These are phyloP conservation scores for Drosophila burlai DNA, from an alignment of 1,140 invertebrate genomes.

Conservation along the genomic window DNA sequence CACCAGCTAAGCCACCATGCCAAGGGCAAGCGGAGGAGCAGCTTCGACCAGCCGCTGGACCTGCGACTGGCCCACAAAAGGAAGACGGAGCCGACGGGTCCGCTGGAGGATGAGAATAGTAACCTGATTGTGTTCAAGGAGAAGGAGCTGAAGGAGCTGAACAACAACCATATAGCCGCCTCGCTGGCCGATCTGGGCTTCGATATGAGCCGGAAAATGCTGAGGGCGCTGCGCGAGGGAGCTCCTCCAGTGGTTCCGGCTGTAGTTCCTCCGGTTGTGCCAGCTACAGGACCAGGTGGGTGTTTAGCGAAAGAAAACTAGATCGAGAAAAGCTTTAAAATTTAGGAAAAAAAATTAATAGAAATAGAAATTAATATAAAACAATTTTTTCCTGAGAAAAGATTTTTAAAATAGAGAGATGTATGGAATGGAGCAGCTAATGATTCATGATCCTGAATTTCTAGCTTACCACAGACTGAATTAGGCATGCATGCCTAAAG, in stretches of 20 bases:
- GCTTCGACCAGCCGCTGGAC: conserved; percentile 91
- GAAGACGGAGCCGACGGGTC: conserved; percentile 31
- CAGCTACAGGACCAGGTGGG: conserved; percentile 2
- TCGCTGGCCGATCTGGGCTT: conserved; percentile 72
- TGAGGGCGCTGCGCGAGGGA: conserved; percentile 65
- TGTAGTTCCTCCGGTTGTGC: conserved; percentile 49
- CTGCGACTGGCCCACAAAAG: conserved; percentile 92
- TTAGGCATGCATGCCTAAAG: no score
- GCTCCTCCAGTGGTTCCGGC: conserved; percentile 10
- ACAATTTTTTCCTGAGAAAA: no score
- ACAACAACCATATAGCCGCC: conserved; percentile 75
- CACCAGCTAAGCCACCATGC: conserved; percentile 56
- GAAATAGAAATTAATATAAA: no score
- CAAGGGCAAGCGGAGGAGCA: conserved; percentile 79
- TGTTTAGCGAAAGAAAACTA: not conserved
- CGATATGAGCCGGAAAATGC: conserved; percentile 74
- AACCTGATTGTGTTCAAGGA: conserved; percentile 70
- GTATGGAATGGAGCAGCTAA: no score
- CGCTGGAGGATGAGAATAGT: conserved; percentile 70
- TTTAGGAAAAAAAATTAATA: no score
- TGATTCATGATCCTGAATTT: no score
- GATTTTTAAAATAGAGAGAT: no score
- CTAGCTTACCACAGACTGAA: no score
- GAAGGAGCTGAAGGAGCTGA: conserved; percentile 72
- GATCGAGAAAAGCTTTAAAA: not conserved